A percentile compares a stretch with the other conserved stretches of the same genome.
Evolutionary conservation across 2,888 invertebrate species (phyloP).

Genomic region (Anoplius nigerrimus): DNA sequence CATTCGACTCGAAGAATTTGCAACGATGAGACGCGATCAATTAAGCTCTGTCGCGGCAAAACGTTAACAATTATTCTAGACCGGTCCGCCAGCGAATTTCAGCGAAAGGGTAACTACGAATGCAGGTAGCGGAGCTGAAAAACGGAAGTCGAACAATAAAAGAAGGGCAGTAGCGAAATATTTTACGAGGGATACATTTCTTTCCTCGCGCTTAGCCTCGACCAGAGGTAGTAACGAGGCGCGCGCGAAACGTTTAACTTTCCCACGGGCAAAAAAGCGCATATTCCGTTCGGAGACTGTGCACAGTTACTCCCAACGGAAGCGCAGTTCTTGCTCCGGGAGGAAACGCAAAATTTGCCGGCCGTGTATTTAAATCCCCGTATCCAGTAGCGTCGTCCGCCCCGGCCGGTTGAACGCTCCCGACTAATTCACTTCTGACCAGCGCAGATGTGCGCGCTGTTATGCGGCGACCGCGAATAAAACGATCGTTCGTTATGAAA

Average conservation of each 20-base stretch:
- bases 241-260: constrained; percentile 53
- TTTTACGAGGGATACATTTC: constrained; percentile 21
- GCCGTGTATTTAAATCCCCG: constrained; percentile 21
- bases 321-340: constrained; percentile 26
- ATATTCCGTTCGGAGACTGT: constrained; percentile 42
- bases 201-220: constrained; percentile 12
- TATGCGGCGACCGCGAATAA: too few species aligned
- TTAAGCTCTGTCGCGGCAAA: too few species aligned
- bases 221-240: constrained; percentile 50
- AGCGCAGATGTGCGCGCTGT: background rate
- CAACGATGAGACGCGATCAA: too few species aligned
- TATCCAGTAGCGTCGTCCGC: too few species aligned
- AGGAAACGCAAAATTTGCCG: constrained; percentile 27
- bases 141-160: constrained; percentile 5
- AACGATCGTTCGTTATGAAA: too few species aligned
- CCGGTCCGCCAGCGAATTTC: too few species aligned
- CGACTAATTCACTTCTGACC: constrained; percentile 27
- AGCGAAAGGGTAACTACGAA: too few species aligned
- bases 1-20: background rate
- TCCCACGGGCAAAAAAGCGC: constrained; percentile 57
- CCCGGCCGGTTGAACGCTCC: constrained; percentile 9
- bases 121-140: background rate
- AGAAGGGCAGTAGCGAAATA: background rate
- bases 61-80: too few species aligned
- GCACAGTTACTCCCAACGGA: constrained; percentile 37